Evolutionary conservation across 2,888 invertebrate genomes (phyloP), one percentile per base, ranked within the genome.

Genomic region (Drosophila buzzatii): DNA sequence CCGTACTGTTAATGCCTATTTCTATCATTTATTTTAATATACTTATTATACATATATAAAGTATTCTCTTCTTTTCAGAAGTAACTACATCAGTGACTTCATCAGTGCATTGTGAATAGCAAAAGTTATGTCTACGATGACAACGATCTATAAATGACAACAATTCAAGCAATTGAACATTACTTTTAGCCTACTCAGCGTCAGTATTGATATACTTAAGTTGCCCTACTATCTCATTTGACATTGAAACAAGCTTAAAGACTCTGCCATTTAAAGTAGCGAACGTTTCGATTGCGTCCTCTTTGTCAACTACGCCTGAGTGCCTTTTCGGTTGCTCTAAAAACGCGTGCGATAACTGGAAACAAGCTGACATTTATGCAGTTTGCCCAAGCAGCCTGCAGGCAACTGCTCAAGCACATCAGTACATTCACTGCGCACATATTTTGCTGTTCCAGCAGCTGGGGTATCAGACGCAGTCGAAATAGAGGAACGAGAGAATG

Each of bases 321-420:
- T 85, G 87, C 59, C 49, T 69, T 59, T 67, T 63, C 70, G 68
- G 59, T 70, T 58, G 74, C 68, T 70, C 69, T 65, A 83, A 73
- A 73, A 72, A 76, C 70, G 68, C 72, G 90, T 90, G 90, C 89
- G 89, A 90, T 88, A 88, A 88, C 89, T 85, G 90, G 88, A 90
- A 85, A 90, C 90, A 90, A 86, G 90, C 86, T 86, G 90, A 89
- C 90, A 90, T 90, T 90, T 89, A 86, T 90, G 86, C 90, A 86
- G 87, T 86, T 89, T 86, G 89, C 82, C 76, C 87, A 76, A 76
- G 77, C 77, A 86, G 89, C 90, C 90, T 81, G 73, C 79, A 79
- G 87, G 90, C 90, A 85, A 73, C 79, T 76, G 67, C 71, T 86
- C 85, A 73, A 82, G 87, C 90, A 89, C 75, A 89, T 87, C 85